A percentile compares a stretch with the other conserved stretches of the same genome.
phyloP scores from a whole-genome alignment of 2,113 vertebrate genomes.

The Semnopithecus entellus region DNA sequence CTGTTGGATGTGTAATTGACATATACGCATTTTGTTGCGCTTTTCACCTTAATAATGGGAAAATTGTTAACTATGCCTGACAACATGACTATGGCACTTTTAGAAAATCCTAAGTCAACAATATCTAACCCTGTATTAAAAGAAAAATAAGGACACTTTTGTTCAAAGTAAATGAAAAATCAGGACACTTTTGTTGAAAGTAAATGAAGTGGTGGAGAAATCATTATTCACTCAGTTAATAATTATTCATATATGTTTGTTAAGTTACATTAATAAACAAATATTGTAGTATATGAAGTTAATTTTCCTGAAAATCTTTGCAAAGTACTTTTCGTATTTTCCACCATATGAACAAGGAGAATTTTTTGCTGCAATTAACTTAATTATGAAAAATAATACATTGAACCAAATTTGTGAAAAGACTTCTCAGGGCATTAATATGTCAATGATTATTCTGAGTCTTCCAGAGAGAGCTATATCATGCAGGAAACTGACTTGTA shows the following conservation, averaged over 20 bases:
- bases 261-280: not conserved
- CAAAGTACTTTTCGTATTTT: not conserved
- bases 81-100: not conserved
- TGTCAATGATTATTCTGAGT: not conserved
- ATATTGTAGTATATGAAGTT: not conserved
- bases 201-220: not conserved
- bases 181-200: not conserved
- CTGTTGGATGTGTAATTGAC: not conserved
- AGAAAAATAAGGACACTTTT: not conserved
- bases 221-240: not conserved
- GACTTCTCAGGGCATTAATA: not conserved
- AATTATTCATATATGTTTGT: not conserved
- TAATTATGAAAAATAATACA: not conserved
- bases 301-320: not conserved
- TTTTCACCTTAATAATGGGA: constrained; percentile 3
- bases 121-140: not conserved
- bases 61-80: not conserved
- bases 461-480: not conserved
- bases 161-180: not conserved
- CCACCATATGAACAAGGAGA: not conserved
- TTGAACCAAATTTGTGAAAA: not conserved
- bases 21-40: not conserved
- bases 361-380: not conserved
- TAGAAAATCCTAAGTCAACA: not conserved
- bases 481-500: not conserved